Percentiles rank a stretch among this genome's conserved stretches.
Evolutionary conservation across 2,888 invertebrate genomes (phyloP).

Genomic region (Dascillus cervinus): DNA sequence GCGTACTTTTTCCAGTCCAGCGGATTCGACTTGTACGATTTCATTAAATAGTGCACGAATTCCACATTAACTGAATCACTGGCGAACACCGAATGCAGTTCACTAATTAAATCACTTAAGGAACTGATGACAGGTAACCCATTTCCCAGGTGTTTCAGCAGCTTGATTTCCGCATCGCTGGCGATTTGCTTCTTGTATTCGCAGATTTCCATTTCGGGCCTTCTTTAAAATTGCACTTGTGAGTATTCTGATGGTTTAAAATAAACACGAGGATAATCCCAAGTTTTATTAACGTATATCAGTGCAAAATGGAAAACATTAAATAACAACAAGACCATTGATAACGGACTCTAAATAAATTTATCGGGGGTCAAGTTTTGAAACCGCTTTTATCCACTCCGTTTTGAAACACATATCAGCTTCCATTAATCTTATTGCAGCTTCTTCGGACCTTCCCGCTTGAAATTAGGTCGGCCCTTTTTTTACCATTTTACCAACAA

Average conservation of each 20-base stretch:
- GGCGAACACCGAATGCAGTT: constrained; percentile 70
- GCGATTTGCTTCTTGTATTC: constrained; percentile 7
- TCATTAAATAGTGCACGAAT: constrained; percentile 74
- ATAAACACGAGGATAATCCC: too few relatives aligned
- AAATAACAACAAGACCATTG: too few relatives aligned
- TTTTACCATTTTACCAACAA: too few relatives aligned
- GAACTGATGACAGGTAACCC: constrained; percentile 37
- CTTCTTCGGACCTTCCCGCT: too few relatives aligned
- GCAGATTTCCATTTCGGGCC: constrained; percentile 14
- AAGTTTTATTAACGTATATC: too few relatives aligned
- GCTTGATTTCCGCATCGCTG: constrained; percentile 8
- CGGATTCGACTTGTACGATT: constrained; percentile 76
- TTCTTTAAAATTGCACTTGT: too few relatives aligned
- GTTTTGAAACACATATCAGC: too few relatives aligned
- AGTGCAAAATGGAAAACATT: too few relatives aligned
- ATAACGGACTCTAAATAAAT: too few relatives aligned
- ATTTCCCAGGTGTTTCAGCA: constrained; percentile 11
- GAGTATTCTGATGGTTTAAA: too few relatives aligned
- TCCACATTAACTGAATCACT: constrained; percentile 83
- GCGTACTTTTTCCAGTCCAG: constrained; percentile 92
- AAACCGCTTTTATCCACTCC: neutral
- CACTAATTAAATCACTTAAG: constrained; percentile 56
- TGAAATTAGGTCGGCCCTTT: too few relatives aligned
- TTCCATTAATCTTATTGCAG: too few relatives aligned
- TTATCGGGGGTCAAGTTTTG: neutral